phyloP scores from a whole-genome alignment of 2,113 vertebrate genomes.

The Plecturocebus donacophilus region DNA sequence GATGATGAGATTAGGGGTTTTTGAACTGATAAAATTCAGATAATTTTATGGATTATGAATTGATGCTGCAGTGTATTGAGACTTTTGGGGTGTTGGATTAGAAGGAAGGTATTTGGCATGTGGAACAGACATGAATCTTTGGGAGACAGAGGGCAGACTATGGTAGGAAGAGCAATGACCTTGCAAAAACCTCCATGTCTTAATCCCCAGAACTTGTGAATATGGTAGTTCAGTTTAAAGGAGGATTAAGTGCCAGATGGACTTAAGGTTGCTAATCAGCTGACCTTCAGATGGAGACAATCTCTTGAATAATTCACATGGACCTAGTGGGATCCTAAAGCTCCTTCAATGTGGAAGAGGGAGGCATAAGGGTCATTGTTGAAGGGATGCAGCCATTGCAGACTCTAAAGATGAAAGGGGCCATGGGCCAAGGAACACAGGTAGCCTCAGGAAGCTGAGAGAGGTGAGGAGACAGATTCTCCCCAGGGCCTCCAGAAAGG shows the following conservation, averaged over 20 bases:
- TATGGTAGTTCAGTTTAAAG: neutral
- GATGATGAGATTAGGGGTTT: neutral
- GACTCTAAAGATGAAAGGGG: neutral
- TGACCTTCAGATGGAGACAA: neutral
- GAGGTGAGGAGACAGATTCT: neutral
- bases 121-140: neutral
- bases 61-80: neutral
- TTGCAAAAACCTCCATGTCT: neutral
- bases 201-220: neutral
- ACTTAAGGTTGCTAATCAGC: neutral
- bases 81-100: neutral
- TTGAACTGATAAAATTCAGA: neutral
- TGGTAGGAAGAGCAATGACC: neutral
- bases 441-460: neutral
- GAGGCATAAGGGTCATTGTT: neutral
- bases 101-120: neutral
- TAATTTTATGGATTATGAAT: neutral
- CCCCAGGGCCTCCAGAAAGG: neutral
- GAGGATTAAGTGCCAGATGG: neutral
- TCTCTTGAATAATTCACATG: neutral
- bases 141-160: neutral
- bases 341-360: neutral
- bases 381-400: neutral
- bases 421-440: neutral
- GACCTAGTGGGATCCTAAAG: neutral